phyloP scores from a whole-genome alignment of 2,797 vertebrate species.

The Florisuga fusca region DNA sequence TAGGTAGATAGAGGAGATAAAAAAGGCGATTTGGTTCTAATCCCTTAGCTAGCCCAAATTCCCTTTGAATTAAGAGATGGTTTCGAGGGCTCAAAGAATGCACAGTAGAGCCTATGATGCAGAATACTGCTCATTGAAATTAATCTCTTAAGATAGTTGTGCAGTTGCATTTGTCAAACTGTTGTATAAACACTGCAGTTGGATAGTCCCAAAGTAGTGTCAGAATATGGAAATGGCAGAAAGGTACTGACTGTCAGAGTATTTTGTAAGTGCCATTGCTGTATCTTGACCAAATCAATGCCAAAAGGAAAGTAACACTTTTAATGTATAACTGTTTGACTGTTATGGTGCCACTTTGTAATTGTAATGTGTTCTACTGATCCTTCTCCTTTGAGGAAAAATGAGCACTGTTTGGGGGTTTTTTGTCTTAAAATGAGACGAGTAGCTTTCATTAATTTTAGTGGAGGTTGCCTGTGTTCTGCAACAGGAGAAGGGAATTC shows the following conservation, averaged over 20 bases:
- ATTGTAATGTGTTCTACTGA: slow-evolving; percentile 67
- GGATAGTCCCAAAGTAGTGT: slow-evolving; percentile 24
- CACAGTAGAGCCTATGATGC: not conserved
- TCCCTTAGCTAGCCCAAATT: not conserved
- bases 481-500: slow-evolving; percentile 12
- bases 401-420: not conserved
- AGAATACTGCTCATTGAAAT: not conserved
- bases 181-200: not conserved
- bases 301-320: slow-evolving; percentile 49
- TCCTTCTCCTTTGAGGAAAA: slow-evolving; percentile 44
- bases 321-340: slow-evolving; percentile 38
- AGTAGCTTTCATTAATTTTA: not conserved
- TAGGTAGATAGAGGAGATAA: not conserved
- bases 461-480: not conserved
- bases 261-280: slow-evolving; percentile 31
- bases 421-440: not conserved
- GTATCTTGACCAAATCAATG: slow-evolving; percentile 17
- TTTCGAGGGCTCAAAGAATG: not conserved
- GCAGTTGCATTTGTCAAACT: not conserved
- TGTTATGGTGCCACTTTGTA: slow-evolving; percentile 67
- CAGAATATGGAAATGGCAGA: not conserved
- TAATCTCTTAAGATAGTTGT: not conserved
- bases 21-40: not conserved
- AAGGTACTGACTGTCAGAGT: slow-evolving; percentile 19
- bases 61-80: not conserved